These are phyloP conservation scores for Drosophila sordidapex DNA, from an alignment of 2,888 invertebrate species.

Conservation along the genomic window DNA sequence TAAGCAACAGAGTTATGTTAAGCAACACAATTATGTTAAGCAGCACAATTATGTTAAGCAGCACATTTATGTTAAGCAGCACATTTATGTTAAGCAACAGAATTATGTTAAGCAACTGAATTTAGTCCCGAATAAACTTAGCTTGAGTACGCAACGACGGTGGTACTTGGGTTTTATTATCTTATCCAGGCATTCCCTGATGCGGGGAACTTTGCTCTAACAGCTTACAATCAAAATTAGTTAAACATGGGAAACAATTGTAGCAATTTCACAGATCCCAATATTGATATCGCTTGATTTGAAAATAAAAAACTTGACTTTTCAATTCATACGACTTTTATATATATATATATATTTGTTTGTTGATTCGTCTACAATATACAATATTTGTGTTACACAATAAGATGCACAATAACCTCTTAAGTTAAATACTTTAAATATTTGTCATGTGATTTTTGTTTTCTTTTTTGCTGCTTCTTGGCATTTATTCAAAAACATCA, in stretches of 20 bases:
- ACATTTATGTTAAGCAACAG: no score
- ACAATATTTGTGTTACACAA: conserved; percentile 59
- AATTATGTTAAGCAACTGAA: no score
- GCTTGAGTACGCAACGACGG: no score
- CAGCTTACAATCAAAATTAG: not conserved
- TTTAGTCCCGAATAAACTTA: no score
- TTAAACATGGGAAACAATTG: not conserved
- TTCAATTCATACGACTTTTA: conserved; percentile 18
- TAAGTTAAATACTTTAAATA: conserved; percentile 37
- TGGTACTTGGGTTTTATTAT: no score
- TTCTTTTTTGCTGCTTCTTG: conserved; percentile 19
- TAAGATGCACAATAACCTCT: conserved; percentile 48
- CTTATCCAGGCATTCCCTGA: no score
- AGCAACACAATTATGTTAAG: no score
- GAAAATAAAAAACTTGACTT: not conserved
- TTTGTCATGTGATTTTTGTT: conserved; percentile 12
- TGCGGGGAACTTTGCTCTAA: no score
- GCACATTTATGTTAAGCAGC: no score
- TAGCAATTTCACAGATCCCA: not conserved
- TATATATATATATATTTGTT: conserved; percentile 10
- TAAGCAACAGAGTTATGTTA: no score
- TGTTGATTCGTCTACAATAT: conserved; percentile 49
- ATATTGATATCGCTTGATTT: not conserved
- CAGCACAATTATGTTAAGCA: no score
- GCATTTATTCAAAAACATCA: conserved; percentile 55